Evolutionary conservation across 2,797 vertebrate genomes (phyloP).

Genomic region (Natrix natrix): DNA sequence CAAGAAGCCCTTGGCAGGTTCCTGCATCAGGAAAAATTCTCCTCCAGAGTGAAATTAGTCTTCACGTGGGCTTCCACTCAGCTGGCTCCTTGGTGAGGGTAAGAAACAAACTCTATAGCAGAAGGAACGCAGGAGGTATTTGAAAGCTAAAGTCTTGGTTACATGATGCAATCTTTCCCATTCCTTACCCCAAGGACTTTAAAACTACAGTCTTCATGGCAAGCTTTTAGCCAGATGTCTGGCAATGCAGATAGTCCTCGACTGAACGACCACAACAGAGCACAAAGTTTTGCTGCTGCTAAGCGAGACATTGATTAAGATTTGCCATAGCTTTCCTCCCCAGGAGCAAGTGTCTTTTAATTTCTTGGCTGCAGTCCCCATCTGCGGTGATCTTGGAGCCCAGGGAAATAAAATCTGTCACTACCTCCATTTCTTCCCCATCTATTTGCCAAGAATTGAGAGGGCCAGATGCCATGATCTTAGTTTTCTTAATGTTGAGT

Average conservation of each 20-base stretch:
- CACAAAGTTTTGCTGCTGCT: not conserved
- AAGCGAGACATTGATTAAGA: not conserved
- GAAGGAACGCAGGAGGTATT: not conserved
- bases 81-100: not conserved
- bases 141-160: not conserved
- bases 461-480: no score
- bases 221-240: not conserved
- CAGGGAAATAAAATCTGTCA: no score
- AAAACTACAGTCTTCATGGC: not conserved
- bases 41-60: not conserved
- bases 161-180: not conserved
- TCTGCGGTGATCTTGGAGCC: no score
- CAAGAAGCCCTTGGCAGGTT: not conserved
- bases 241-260: not conserved
- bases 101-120: not conserved
- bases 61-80: accelerated
- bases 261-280: not conserved
- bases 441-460: no score
- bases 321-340: no score
- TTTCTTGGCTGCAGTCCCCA: no score
- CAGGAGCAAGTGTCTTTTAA: no score
- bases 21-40: not conserved
- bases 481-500: no score
- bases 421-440: no score
- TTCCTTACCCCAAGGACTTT: not conserved